phyloP scores from a whole-genome alignment of 2,113 vertebrate genomes.

The Dicerorhinus sumatrensis region DNA sequence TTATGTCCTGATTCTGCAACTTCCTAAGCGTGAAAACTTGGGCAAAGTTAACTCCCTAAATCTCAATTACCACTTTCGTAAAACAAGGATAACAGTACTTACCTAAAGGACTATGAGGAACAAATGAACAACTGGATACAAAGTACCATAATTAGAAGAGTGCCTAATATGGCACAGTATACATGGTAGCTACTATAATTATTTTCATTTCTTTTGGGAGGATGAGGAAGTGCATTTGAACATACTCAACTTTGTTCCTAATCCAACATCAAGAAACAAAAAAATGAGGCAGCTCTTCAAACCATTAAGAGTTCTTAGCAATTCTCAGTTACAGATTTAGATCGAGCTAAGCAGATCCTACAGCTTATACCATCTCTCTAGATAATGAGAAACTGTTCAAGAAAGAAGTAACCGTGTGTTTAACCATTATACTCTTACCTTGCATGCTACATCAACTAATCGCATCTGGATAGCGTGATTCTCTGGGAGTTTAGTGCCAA shows the following conservation, averaged over 20 bases:
- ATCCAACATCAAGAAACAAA: neutral
- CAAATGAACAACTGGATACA: neutral
- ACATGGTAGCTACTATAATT: neutral
- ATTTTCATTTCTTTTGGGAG: slow-evolving; percentile 24
- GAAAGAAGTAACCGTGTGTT: neutral
- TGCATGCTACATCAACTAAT: slow-evolving; percentile 95
- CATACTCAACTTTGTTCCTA: slow-evolving; percentile 43
- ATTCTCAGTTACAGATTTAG: neutral
- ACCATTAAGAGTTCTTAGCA: neutral
- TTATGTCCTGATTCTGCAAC: neutral
- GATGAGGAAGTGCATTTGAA: slow-evolving; percentile 50
- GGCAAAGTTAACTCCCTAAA: neutral
- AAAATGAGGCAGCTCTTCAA: neutral
- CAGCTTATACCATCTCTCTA: neutral
- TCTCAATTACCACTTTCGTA: neutral
- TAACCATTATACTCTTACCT: slow-evolving; percentile 87
- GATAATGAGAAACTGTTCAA: neutral
- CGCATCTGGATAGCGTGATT: slow-evolving; percentile 89
- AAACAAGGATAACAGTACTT: slow-evolving; percentile 4
- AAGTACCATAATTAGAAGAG: neutral
- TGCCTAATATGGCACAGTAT: neutral
- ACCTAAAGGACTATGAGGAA: neutral
- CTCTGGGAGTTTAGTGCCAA: slow-evolving; percentile 94
- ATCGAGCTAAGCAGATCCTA: neutral
- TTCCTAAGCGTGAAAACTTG: neutral